Percentiles rank a stretch among this genome's conserved stretches.
phyloP scores from a whole-genome alignment of 2,797 vertebrate genomes.

The Oreonectes daqikongensis region DNA sequence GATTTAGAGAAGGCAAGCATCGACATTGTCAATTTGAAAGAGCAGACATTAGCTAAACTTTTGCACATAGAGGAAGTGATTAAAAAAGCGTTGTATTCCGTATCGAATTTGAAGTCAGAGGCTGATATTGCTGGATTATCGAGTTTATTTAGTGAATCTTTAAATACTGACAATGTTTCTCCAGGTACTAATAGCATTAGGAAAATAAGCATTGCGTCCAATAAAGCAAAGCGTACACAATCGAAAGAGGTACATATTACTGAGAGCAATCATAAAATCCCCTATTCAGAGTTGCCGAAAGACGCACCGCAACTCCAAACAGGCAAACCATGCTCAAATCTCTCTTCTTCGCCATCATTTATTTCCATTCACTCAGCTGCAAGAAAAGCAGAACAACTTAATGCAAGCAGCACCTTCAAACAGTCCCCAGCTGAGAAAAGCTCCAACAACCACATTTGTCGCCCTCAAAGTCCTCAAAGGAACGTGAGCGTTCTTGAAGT shows the following conservation, averaged over 20 bases:
- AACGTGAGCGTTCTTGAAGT: conserved; percentile 81
- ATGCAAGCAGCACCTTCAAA: conserved; percentile 40
- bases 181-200: conserved; percentile 72
- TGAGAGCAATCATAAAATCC: conserved; percentile 43
- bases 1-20: conserved; percentile 89
- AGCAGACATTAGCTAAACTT: conserved; percentile 90
- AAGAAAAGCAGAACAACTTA: conserved; percentile 69
- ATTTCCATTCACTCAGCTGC: conserved; percentile 88
- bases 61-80: conserved; percentile 90
- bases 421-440: conserved; percentile 7
- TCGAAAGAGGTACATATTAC: conserved; percentile 56
- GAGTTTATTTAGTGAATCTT: conserved; percentile 85
- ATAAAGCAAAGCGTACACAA: conserved; percentile 65
- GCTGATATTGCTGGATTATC: conserved; percentile 83
- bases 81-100: conserved; percentile 89
- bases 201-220: conserved; percentile 82
- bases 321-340: conserved; percentile 68
- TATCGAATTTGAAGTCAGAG: conserved; percentile 90
- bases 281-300: conserved; percentile 1
- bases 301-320: conserved; percentile 52
- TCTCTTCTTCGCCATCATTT: conserved; percentile 84
- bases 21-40: conserved; percentile 89
- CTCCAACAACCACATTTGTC: conserved; percentile 80
- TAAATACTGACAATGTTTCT: conserved; percentile 70
- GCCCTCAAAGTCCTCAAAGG: conserved; percentile 65